These are phyloP conservation scores for Kryptopterus vitreolus DNA, from an alignment of 2,797 vertebrate genomes.

Conservation along the genomic window DNA sequence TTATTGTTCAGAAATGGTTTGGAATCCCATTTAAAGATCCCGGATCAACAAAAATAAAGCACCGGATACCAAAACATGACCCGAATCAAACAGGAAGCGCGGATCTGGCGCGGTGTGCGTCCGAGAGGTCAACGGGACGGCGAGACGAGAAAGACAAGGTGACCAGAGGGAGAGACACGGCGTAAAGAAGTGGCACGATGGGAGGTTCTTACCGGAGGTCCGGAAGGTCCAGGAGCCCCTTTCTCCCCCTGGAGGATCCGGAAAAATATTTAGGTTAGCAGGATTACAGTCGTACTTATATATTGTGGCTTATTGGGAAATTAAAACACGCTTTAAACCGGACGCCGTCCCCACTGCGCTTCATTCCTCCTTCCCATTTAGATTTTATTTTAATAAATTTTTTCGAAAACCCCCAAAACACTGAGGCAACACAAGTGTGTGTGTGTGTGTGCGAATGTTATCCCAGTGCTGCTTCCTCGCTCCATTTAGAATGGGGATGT, in stretches of 20 bases:
- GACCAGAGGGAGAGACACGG: slow-evolving; percentile 35
- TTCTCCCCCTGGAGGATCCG: slow-evolving; percentile 83
- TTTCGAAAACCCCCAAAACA: too few relatives aligned
- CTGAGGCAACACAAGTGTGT: background rate
- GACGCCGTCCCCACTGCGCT: background rate
- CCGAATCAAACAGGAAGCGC: slow-evolving; percentile 4
- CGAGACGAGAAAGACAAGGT: background rate
- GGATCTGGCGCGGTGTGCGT: background rate
- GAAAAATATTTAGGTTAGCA: slow-evolving; percentile 72
- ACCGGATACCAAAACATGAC: background rate
- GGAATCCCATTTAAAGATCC: too few relatives aligned
- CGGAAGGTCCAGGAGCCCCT: slow-evolving; percentile 88
- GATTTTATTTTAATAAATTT: background rate
- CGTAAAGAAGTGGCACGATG: slow-evolving; percentile 53
- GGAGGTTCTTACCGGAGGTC: slow-evolving; percentile 89
- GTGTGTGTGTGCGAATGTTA: slow-evolving; percentile 29
- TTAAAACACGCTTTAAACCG: slow-evolving; percentile 28
- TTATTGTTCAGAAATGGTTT: too few relatives aligned
- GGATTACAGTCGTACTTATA: slow-evolving; percentile 61
- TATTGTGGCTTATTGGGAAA: slow-evolving; percentile 33
- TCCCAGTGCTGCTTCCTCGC: slow-evolving; percentile 35
- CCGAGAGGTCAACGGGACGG: background rate
- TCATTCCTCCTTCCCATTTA: too few relatives aligned
- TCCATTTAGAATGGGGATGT: slow-evolving; percentile 42
- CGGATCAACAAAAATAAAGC: background rate